A percentile compares a stretch with the other conserved stretches of the same genome.
Conservation (phyloP, 2,888 invertebrate species). For the Noctua fimbriata region DNA sequence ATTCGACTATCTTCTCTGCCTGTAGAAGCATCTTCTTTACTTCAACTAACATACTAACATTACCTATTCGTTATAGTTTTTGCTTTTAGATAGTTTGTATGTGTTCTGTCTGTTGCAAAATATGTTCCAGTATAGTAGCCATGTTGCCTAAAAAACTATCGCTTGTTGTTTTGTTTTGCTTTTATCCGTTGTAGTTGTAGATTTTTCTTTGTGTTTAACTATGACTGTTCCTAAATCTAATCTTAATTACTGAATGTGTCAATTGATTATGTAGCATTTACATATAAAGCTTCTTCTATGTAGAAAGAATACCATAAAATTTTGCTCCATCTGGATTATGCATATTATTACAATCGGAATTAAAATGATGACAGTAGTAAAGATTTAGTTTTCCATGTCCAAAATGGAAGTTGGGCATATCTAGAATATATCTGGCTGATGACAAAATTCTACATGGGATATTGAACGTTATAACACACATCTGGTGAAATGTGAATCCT, state of each 20-base stretch:
- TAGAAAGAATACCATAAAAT: neutral
- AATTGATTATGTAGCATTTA: neutral
- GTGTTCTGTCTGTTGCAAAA: neutral
- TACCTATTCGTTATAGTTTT: conserved; percentile 46
- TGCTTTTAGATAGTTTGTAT: conserved; percentile 39
- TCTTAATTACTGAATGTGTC: neutral
- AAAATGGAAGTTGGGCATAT: neutral
- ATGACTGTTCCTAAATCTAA: neutral
- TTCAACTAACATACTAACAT: conserved; percentile 64
- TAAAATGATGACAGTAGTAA: neutral
- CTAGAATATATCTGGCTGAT: neutral
- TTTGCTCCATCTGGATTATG: no score
- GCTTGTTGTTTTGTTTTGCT: neutral
- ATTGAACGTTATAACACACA: neutral
- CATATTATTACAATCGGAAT: neutral
- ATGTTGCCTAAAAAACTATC: neutral
- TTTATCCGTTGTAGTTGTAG: neutral
- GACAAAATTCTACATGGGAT: neutral
- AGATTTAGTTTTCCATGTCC: neutral
- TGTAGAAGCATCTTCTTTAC: conserved; percentile 60
- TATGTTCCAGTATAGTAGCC: neutral
- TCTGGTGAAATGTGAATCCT: neutral
- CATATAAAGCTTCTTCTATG: neutral
- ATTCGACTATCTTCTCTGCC: conserved; percentile 40
- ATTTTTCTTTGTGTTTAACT: neutral